A percentile compares a stretch with the other conserved stretches of the same genome.
These are phyloP conservation scores for Netelia fuscicornis DNA, from an alignment of 2,888 invertebrate genomes.

Conservation along the genomic window DNA sequence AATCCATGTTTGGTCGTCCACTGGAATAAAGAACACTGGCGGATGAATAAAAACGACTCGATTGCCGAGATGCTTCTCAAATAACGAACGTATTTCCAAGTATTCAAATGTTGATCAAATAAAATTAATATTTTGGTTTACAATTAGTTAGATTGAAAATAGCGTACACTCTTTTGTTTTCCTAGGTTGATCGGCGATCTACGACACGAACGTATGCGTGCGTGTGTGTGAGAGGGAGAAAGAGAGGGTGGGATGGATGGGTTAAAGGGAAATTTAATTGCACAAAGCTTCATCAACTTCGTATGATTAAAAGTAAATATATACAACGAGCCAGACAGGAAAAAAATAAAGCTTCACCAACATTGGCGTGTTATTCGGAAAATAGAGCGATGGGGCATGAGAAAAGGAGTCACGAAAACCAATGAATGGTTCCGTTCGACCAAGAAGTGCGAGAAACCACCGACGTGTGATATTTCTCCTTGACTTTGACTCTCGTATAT, in stretches of 20 bases:
- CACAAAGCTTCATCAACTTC: slow-evolving; percentile 61
- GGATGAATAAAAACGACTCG: too few relatives aligned
- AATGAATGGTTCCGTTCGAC: slow-evolving; percentile 16
- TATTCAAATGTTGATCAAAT: too few relatives aligned
- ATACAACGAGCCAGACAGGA: slow-evolving; percentile 52
- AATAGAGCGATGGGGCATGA: slow-evolving; percentile 4
- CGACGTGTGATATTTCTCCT: slow-evolving; percentile 22
- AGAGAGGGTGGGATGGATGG: not conserved
- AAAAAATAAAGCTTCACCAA: slow-evolving; percentile 49
- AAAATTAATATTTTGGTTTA: too few relatives aligned
- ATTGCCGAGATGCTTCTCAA: too few relatives aligned
- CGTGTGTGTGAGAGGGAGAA: too few relatives aligned
- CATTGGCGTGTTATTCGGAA: slow-evolving; percentile 56
- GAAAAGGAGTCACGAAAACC: slow-evolving; percentile 41
- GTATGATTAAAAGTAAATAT: slow-evolving; percentile 71
- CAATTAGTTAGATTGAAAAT: not conserved
- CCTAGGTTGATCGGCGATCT: slow-evolving; percentile 14
- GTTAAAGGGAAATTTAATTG: slow-evolving; percentile 46
- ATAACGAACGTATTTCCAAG: too few relatives aligned
- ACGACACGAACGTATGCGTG: not conserved
- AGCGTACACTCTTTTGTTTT: not conserved
- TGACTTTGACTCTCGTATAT: slow-evolving; percentile 7
- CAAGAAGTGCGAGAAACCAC: slow-evolving; percentile 37
- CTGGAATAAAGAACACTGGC: slow-evolving; percentile 1
- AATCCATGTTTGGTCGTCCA: slow-evolving; percentile 36